Conservation (phyloP, 2,797 vertebrate species). For the Brotula barbata region DNA sequence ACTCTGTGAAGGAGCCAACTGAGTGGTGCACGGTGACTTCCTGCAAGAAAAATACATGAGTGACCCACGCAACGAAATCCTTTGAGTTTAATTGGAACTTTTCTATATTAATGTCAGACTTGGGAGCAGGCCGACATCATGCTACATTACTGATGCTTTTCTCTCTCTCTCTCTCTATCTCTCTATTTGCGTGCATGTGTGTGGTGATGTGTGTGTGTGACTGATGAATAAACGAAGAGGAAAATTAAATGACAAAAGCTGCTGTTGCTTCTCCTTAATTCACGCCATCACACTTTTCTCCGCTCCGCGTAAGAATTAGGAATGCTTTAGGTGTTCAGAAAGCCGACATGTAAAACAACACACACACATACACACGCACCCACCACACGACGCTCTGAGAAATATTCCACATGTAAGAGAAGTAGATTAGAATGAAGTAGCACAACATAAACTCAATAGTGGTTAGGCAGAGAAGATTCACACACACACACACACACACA, state of each 20-base stretch:
- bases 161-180: background rate
- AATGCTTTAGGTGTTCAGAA: constrained; percentile 6
- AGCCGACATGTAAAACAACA: constrained; percentile 16
- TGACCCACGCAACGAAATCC: no score
- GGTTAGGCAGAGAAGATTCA: constrained; percentile 5
- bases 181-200: background rate
- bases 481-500: background rate
- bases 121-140: background rate
- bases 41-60: no score
- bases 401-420: constrained; percentile 20
- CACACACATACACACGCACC: background rate
- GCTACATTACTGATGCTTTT: background rate
- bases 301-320: constrained; percentile 21
- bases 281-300: constrained; percentile 11
- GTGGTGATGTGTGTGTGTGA: background rate
- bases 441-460: background rate
- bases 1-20: no score
- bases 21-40: no score
- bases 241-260: constrained; percentile 5
- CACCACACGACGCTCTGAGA: background rate
- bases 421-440: background rate
- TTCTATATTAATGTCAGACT: no score
- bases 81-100: no score
- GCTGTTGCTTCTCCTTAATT: background rate
- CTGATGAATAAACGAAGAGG: background rate